A percentile compares a stretch with the other conserved stretches of the same genome.
These are phyloP conservation scores for Limnothrissa miodon DNA, from an alignment of 2,113 vertebrate genomes.

Conservation along the genomic window DNA sequence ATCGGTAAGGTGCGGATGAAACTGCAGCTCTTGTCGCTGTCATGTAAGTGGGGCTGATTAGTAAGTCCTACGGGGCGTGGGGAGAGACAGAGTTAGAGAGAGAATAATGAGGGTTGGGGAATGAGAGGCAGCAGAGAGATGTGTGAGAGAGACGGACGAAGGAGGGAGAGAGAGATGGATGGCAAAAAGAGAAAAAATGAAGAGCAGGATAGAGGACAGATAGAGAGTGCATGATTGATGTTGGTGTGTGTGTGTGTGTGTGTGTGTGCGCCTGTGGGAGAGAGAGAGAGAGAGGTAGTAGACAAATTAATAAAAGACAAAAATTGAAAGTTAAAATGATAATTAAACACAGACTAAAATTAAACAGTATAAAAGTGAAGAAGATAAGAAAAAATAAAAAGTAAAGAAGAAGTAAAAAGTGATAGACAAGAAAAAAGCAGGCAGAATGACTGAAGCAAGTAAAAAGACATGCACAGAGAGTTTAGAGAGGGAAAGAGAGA, in stretches of 20 bases:
- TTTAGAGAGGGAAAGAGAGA: slow-evolving; percentile 19
- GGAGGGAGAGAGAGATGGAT: slow-evolving; percentile 3
- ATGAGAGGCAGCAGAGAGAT: slow-evolving; percentile 5
- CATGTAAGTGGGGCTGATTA: slow-evolving; percentile 7
- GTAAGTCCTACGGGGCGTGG: neutral
- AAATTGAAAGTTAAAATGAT: neutral
- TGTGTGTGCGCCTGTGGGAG: too few species aligned
- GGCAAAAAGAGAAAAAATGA: neutral
- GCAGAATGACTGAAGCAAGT: neutral
- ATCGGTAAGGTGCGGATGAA: neutral
- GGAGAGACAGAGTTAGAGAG: neutral
- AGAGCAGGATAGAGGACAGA: neutral
- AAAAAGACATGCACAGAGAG: slow-evolving; percentile 28
- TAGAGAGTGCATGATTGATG: neutral
- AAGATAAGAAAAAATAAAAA: neutral
- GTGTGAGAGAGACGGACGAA: neutral
- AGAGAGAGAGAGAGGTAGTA: neutral
- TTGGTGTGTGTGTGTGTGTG: neutral
- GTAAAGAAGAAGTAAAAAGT: neutral
- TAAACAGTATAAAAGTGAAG: neutral
- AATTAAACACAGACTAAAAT: neutral
- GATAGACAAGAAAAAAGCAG: neutral
- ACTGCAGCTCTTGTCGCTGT: neutral
- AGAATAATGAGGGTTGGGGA: neutral
- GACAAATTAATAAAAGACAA: neutral